Percentiles rank a stretch among this genome's conserved stretches.
Evolutionary conservation across 2,888 invertebrate genomes (phyloP).

Genomic region (Brachyptera putata): DNA sequence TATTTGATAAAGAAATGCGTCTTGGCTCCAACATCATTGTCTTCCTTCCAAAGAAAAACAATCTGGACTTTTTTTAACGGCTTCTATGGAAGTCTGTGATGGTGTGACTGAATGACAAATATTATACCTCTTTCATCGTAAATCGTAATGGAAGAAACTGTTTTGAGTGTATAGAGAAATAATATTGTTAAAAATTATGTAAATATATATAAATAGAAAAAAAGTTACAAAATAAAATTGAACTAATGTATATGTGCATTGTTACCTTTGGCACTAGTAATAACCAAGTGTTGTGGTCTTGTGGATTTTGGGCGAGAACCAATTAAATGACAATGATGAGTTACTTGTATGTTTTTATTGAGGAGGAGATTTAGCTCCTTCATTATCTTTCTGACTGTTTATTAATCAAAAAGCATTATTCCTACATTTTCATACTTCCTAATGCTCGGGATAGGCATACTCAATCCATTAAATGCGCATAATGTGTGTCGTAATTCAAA

Average conservation of each 20-base stretch:
- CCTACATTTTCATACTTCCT: conserved; percentile 19
- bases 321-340: conserved; percentile 22
- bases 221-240: conserved; percentile 22
- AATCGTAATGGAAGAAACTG: conserved; percentile 26
- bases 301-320: conserved; percentile 28
- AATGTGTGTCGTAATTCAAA: background rate
- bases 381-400: conserved; percentile 26
- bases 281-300: conserved; percentile 7
- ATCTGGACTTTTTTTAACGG: conserved; percentile 26
- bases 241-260: conserved; percentile 28
- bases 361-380: conserved; percentile 28
- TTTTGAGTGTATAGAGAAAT: conserved; percentile 27
- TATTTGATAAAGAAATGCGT: conserved; percentile 7
- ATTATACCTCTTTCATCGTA: conserved; percentile 17
- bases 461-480: conserved; percentile 6
- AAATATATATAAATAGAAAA: conserved; percentile 32
- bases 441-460: conserved; percentile 23
- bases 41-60: conserved; percentile 32
- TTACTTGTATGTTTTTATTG: conserved; percentile 20
- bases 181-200: conserved; percentile 30
- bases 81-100: conserved; percentile 30
- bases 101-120: conserved; percentile 27
- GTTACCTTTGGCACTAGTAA: conserved; percentile 25
- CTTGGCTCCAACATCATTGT: conserved; percentile 26
- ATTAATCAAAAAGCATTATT: conserved; percentile 1